Evolutionary conservation across 2,888 invertebrate species (phyloP), one percentile per base, ranked within the genome.

Genomic region (Helleia helle): DNA sequence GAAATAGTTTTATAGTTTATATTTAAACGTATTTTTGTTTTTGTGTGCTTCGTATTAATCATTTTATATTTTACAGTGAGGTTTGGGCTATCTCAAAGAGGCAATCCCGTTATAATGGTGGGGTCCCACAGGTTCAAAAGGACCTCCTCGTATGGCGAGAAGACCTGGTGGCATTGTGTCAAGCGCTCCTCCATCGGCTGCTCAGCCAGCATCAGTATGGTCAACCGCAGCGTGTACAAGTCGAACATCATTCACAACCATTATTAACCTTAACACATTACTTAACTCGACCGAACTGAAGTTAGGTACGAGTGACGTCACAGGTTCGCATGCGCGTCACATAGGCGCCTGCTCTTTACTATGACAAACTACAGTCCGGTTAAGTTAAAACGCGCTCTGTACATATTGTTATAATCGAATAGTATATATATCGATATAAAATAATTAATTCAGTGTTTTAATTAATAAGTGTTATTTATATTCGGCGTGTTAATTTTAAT

Each of bases 111-210:
- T 24, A 52, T 62, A 9, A 52, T 57, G 44, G 44, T 59, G 26
- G 56, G 51, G 12, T 43, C 47, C 1, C 54, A 52, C 36, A 57
- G 60, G 48, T 65, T 57, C 39, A 55, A 52, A 12, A 53, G 59
- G 34, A 54, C 52, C 1, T 54, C 56, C 3, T 48, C 43, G 2
- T 50, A 53, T 11, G 58, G 55, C 1, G 14, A 40, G 13, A 65
- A 58, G 6, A 55, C 54, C 9, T 55, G 62, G 56, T 67, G 66
- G 67, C 54, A 58, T 5, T 67, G 66, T 40, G 53, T 59, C 34
- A 63, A 62, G 43, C 48, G 59, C 2, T 52, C 58, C 2, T 49
- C 52, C 2, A 46, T 47, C 3, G 54, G 50, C 7, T 65, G 67
- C 30, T 54, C 50, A 1, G 63, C 61, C 0, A 55, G 56, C 14